A percentile compares a stretch with the other conserved stretches of the same genome.
Conservation (phyloP, 2,797 vertebrate genomes). For the Tokudaia muenninki region DNA sequence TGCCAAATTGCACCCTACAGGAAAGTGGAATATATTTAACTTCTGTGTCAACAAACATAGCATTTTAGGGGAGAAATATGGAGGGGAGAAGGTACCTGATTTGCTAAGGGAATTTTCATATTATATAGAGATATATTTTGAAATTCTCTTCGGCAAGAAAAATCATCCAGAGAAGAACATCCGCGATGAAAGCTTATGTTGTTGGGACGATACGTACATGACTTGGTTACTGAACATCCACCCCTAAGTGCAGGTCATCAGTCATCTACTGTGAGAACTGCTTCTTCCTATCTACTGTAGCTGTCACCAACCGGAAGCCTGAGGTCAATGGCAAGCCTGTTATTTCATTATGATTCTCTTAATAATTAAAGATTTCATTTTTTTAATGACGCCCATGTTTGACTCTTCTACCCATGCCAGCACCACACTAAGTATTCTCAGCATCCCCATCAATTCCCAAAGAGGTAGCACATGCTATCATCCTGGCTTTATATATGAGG, state of each 20-base stretch:
- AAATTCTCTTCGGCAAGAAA: conserved; percentile 36
- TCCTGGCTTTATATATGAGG: not conserved
- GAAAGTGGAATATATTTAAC: conserved; percentile 43
- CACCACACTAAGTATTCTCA: not conserved
- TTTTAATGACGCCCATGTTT: not conserved
- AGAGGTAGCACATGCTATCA: not conserved
- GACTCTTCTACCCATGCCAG: not conserved
- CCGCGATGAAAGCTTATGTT: conserved; percentile 39
- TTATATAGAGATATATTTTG: conserved; percentile 55
- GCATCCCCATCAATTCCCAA: not conserved
- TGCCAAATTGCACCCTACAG: conserved; percentile 62
- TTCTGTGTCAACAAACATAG: conserved; percentile 65
- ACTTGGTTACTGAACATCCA: not conserved
- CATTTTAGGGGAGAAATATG: conserved; percentile 64
- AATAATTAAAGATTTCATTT: conserved; percentile 14
- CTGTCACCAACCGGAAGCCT: not conserved
- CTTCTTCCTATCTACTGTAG: not conserved
- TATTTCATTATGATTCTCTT: conserved; percentile 23
- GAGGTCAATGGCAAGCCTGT: not conserved
- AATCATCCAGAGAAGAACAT: conserved; percentile 27
- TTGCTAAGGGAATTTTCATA: conserved; percentile 67
- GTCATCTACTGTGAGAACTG: not conserved
- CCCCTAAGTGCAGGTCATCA: not conserved
- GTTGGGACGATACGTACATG: conserved; percentile 31
- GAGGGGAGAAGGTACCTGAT: conserved; percentile 59